phyloP scores from a whole-genome alignment of 2,797 vertebrate genomes.

The Morus bassanus region DNA sequence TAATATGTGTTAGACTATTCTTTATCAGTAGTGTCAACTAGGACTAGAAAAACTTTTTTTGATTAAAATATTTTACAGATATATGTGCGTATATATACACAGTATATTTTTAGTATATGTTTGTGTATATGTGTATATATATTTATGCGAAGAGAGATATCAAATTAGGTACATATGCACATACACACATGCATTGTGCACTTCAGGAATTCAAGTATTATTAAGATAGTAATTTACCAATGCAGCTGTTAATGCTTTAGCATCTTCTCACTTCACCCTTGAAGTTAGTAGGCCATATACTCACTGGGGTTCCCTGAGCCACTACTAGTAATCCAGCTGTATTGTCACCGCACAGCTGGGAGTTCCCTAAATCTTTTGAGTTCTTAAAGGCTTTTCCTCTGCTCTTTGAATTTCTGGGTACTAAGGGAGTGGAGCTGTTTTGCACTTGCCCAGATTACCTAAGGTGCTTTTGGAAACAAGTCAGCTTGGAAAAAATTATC shows the following conservation, averaged over 20 bases:
- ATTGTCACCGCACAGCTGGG: background rate
- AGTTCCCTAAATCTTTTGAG: background rate
- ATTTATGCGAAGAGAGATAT: background rate
- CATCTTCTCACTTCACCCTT: background rate
- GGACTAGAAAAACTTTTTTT: background rate
- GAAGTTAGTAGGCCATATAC: background rate
- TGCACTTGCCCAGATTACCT: background rate
- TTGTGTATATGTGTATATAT: background rate
- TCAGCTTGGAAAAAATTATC: background rate
- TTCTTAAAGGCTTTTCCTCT: background rate
- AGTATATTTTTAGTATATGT: background rate
- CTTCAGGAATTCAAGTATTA: background rate
- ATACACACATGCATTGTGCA: background rate
- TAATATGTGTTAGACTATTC: background rate
- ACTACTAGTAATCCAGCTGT: background rate
- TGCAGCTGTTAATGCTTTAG: background rate
- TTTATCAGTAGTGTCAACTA: background rate
- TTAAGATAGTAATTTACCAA: background rate
- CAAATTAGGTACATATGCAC: background rate
- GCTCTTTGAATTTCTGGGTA: background rate
- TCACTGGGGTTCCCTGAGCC: background rate
- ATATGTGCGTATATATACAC: background rate
- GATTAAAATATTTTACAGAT: background rate
- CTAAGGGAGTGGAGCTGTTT: background rate
- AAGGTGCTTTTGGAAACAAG: background rate